Evolutionary conservation across 2,797 vertebrate species (phyloP).

Genomic region (Molossus alvarezi): DNA sequence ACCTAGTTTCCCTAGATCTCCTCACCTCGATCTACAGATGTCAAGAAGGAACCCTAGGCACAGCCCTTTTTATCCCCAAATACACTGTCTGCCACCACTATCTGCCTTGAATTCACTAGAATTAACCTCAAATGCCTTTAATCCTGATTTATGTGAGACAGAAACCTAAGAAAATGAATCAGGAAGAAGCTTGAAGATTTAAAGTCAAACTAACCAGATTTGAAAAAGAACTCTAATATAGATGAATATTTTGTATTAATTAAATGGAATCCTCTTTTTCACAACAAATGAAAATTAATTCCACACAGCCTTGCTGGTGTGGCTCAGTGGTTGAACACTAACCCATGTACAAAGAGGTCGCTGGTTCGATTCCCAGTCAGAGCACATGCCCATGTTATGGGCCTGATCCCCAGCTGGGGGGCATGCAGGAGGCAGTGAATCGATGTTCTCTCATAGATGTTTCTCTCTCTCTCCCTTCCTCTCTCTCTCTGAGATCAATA

Average conservation of each 20-base stretch:
- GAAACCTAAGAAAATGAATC: neutral
- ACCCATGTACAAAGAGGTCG: too few relatives aligned
- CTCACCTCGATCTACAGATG: neutral
- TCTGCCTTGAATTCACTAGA: slow-evolving; percentile 26
- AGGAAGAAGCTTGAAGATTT: slow-evolving; percentile 18
- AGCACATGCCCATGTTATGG: too few relatives aligned
- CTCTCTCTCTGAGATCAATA: too few relatives aligned
- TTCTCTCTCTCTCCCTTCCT: too few relatives aligned
- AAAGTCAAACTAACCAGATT: slow-evolving; percentile 30
- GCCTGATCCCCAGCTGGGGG: too few relatives aligned
- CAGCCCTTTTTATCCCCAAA: neutral
- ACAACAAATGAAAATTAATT: slow-evolving; percentile 19
- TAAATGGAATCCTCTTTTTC: neutral
- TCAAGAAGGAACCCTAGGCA: neutral
- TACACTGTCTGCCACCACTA: neutral
- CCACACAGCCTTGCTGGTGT: neutral
- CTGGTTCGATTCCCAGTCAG: too few relatives aligned
- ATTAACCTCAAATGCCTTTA: neutral
- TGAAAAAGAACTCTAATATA: neutral
- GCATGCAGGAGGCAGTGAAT: too few relatives aligned
- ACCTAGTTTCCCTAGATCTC: neutral
- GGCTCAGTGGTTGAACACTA: too few relatives aligned
- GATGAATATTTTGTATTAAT: neutral
- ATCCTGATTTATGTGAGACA: neutral
- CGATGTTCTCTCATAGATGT: too few relatives aligned